Evolutionary conservation across 2,797 vertebrate species (phyloP).

Genomic region (Lateolabrax maculatus): DNA sequence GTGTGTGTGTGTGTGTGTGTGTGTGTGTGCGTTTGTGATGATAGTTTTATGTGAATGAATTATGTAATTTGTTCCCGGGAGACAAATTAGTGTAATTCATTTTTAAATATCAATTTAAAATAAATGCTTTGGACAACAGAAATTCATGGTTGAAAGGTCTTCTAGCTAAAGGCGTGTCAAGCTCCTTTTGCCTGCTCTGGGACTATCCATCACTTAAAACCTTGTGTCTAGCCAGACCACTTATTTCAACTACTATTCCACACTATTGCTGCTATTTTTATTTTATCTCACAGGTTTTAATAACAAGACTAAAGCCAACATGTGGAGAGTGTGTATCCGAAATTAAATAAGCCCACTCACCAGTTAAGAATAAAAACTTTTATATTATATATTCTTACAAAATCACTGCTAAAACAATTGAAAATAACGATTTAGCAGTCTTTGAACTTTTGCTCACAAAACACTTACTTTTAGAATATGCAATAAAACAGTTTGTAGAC

Average conservation of each 20-base stretch:
- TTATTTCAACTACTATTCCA: not conserved
- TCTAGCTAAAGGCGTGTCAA: not conserved
- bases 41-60: not conserved
- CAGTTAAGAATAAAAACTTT: not conserved
- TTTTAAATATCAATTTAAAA: too few species aligned
- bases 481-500: not conserved
- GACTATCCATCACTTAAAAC: not conserved
- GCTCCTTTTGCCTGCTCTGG: not conserved
- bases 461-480: not conserved
- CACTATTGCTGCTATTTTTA: not conserved
- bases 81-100: too few species aligned
- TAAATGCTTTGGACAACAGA: not conserved
- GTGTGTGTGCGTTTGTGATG: too few species aligned
- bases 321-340: not conserved
- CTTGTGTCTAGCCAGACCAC: not conserved
- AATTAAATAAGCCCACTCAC: not conserved
- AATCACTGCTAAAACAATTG: not conserved
- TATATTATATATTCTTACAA: not conserved
- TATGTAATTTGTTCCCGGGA: not conserved
- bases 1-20: not conserved
- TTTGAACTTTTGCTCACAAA: not conserved
- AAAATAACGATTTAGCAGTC: not conserved
- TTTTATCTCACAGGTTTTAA: slow-evolving; percentile 6
- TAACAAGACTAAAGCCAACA: not conserved
- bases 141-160: not conserved